A percentile compares a stretch with the other conserved stretches of the same genome.
Conservation (phyloP, 2,113 vertebrate species). For the Pangasianodon gigas region DNA sequence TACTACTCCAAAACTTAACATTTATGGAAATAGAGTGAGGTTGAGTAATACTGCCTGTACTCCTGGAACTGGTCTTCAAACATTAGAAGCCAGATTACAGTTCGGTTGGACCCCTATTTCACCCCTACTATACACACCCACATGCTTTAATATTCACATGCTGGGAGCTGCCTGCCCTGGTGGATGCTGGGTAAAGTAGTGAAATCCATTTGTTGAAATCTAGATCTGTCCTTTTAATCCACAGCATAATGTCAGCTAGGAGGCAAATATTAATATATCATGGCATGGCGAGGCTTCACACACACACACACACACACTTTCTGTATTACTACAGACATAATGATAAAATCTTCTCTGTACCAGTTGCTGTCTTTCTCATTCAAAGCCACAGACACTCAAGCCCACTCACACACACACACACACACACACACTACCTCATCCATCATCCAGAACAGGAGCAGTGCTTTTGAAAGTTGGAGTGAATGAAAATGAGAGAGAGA, state of each 20-base stretch:
- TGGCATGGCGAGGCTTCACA: conserved; percentile 10
- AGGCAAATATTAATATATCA: conserved; percentile 50
- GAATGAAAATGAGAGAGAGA: not conserved
- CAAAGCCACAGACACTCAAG: not conserved
- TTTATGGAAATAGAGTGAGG: not conserved
- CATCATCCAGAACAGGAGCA: not conserved
- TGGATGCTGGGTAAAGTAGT: not conserved
- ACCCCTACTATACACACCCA: not conserved
- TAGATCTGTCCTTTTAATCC: conserved; percentile 21
- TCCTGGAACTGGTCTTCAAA: not conserved
- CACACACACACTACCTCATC: not conserved
- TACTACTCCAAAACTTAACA: not conserved
- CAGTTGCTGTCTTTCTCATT: not conserved
- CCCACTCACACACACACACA: not conserved
- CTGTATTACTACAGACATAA: not conserved
- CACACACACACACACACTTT: not conserved
- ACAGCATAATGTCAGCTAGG: conserved; percentile 48
- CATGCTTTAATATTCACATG: not conserved
- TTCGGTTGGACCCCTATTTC: not conserved
- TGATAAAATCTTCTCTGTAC: not conserved
- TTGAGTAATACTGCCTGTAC: not conserved
- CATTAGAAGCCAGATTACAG: not conserved
- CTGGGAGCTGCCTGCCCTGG: not conserved
- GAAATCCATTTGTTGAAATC: conserved; percentile 5
- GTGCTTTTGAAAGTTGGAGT: not conserved